Base-by-base conservation (phyloP, 2,797 vertebrate genomes). In the Thripadectes ignobilis region DNA sequence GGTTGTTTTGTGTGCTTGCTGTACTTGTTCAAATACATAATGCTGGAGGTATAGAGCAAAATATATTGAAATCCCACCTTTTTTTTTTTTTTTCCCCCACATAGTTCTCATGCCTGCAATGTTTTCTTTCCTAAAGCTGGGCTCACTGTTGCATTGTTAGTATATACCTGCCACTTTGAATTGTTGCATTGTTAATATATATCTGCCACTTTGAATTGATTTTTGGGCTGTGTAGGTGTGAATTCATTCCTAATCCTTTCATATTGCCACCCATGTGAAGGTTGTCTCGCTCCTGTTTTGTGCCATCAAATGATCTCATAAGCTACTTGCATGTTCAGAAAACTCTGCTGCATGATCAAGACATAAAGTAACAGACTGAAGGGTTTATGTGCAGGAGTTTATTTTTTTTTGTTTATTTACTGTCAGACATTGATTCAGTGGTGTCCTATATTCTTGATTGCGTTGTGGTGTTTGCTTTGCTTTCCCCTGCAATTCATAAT, bases 401-500 rank as follows among this genome's bases (percentile, higher is more conserved):
- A 55, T 54, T 10, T 65, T 14, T n/a, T 19, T 45, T 24, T 58
- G 10, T 46, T 83, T 80, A 48, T 77, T 93, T 80, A 12, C 58
- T 54, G 49, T 18, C 22, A 48, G 72, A 41, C 46, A 6, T 7
- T 1, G 14, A 55, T 75, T 85, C 49, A 69, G n/a, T 3, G 1
- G 36, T 23, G 9, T 24, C 61, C 5, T 76, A 2, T 58, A 57
- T 72, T 74, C 78, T 24, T 24, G 32, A 21, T 46, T 82, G 62
- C 39, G 66, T 73, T 52, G 39, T 34, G 39, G 23, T 29, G 23
- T 12, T 55, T 82, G 30, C 19, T 86, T 92, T 92, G 38, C 39
- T 88, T 91, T 77, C 69, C n/a, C 15, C 61, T 62, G n/a, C 43
- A 65, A 41, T 89, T 95, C 81, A 29, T 24, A 76, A 58, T 14